Evolutionary conservation across 2,797 vertebrate genomes (phyloP).

Genomic region (Labeo calbasu): DNA sequence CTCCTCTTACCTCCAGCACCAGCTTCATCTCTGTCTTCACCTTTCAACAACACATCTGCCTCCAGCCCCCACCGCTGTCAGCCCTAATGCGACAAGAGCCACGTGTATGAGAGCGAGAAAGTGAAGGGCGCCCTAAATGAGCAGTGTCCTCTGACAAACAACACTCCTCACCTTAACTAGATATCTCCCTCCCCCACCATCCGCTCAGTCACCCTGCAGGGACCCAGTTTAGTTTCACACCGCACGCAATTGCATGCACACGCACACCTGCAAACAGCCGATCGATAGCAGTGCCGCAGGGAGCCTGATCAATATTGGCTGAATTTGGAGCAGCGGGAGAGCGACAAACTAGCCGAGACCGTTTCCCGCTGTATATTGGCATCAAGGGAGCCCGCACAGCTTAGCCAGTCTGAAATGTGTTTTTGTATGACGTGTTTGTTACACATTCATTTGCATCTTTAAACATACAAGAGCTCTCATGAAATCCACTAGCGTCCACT

Average conservation of each 20-base stretch:
- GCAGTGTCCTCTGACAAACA: constrained; percentile 55
- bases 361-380: constrained; percentile 50
- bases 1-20: constrained; percentile 20
- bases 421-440: constrained; percentile 13
- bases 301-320: constrained; percentile 71
- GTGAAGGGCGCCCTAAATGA: constrained; percentile 51
- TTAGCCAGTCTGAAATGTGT: not conserved
- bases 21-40: constrained; percentile 17
- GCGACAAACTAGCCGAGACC: constrained; percentile 59
- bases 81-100: constrained; percentile 22
- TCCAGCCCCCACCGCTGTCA: constrained; percentile 10
- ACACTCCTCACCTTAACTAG: constrained; percentile 50
- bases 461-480: constrained; percentile 1
- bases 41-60: constrained; percentile 30
- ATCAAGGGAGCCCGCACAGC: constrained; percentile 22
- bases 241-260: constrained; percentile 19
- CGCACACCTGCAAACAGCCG: constrained; percentile 60
- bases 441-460: constrained; percentile 9
- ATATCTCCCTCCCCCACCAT: constrained; percentile 52
- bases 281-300: constrained; percentile 72
- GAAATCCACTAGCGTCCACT: constrained; percentile 20
- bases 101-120: constrained; percentile 18
- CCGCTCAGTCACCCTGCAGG: constrained; percentile 54
- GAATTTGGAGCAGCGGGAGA: constrained; percentile 68
- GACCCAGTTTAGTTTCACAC: constrained; percentile 45